Base-by-base conservation (phyloP, 2,113 vertebrate species). In the Smithornis capensis region DNA sequence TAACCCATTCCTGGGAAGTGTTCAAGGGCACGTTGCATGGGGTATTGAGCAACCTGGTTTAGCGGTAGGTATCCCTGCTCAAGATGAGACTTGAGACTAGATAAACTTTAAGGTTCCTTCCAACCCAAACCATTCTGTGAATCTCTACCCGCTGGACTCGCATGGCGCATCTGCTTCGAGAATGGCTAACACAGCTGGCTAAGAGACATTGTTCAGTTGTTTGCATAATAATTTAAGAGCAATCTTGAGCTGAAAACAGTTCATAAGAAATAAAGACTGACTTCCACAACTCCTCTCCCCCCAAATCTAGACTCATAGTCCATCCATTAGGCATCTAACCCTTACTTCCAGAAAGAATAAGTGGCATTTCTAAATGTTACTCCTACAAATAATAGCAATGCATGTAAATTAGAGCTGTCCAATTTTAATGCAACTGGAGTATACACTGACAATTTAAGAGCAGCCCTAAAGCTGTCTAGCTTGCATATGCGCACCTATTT, bases 391-490 rank as follows among this genome's bases (percentile, higher is more conserved):
- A 10, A 23, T 52, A 60, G 15, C 6, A 15, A 31, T 55, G 55
- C 28, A 22, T 40, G 7, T 75, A 40, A 86, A 17, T 64, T 47
- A 86, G 38, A 75, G 60, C 35, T 56, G 31, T 21, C 64, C 19
- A 2, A 59, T 80, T 77, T 90, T 49, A 73, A 87, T 71, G 47
- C 76, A 78, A 37, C n/a, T 63, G 63, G 63, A 47, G 69, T 10
- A 69, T 28, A 35, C 31, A 14, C 27, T 50, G 64, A n/a, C 64
- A 85, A 59, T 69, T 92, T 64, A 49, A 80, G 75, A 95, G 79
- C 29, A 90, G 52, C 83, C 92, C 88, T 89, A 79, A 64, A 95
- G 92, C 85, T 14, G 73, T 56, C 80, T 92, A 57, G 64, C 64
- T 92, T 89, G 60, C 73, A 45, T 65, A 83, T 24, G 19, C 90